These are phyloP conservation scores for Panopea generosa DNA, from an alignment of 2,888 invertebrate species.

Conservation along the genomic window DNA sequence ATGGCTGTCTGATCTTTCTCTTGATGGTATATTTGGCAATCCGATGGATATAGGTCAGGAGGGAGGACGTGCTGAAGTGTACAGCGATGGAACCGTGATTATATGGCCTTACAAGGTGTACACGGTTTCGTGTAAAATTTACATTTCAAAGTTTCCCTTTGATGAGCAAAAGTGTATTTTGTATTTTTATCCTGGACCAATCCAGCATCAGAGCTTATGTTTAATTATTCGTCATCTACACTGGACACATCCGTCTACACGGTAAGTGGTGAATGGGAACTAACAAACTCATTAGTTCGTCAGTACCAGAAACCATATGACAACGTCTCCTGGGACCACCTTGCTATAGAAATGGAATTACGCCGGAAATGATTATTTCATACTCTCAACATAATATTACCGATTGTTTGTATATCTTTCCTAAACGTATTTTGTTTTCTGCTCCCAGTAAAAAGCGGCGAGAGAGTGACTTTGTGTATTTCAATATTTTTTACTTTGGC, in stretches of 20 bases:
- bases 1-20: conserved; percentile 55
- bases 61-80: conserved; percentile 39
- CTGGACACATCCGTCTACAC: conserved; percentile 15
- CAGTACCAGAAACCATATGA: conserved; percentile 14
- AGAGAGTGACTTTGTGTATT: conserved; percentile 51
- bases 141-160: conserved; percentile 59
- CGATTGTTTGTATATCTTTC: conserved; percentile 47
- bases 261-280: conserved; percentile 47
- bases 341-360: conserved; percentile 11
- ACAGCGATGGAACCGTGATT: conserved; percentile 43
- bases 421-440: conserved; percentile 49
- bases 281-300: not conserved
- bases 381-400: conserved; percentile 41
- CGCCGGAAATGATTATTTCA: conserved; percentile 45
- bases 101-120: conserved; percentile 57
- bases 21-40: conserved; percentile 43
- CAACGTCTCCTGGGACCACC: conserved; percentile 25
- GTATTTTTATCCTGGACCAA: conserved; percentile 61
- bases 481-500: conserved; percentile 65
- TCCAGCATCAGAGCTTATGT: conserved; percentile 22
- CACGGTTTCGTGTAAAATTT: conserved; percentile 47
- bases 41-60: conserved; percentile 56
- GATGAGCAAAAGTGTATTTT: conserved; percentile 63
- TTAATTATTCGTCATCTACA: conserved; percentile 14
- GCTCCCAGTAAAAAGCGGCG: conserved; percentile 49